phyloP scores from a whole-genome alignment of 2,797 vertebrate genomes.

The Myripristis jacobus region DNA sequence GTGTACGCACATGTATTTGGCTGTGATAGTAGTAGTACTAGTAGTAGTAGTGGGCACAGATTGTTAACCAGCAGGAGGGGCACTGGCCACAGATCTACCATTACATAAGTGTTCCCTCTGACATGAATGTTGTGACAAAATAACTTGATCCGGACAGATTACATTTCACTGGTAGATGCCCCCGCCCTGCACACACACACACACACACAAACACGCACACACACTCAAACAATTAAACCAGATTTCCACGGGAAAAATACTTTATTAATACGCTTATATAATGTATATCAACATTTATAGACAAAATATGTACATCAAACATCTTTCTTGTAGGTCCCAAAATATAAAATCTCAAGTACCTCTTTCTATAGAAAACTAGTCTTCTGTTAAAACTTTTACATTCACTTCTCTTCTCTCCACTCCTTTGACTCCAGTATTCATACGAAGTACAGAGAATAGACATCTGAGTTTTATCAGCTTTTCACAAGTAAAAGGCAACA shows the following conservation, averaged over 20 bases:
- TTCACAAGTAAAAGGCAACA: constrained; percentile 97
- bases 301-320: constrained; percentile 99
- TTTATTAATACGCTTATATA: constrained; percentile 94
- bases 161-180: constrained; percentile 30
- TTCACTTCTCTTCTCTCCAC: constrained; percentile 89
- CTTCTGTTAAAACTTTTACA: constrained; percentile 92
- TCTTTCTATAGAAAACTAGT: constrained; percentile 94
- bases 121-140: constrained; percentile 37
- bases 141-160: constrained; percentile 39
- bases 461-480: constrained; percentile 88
- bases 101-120: constrained; percentile 64
- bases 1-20: constrained; percentile 15
- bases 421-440: constrained; percentile 89
- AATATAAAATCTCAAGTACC: constrained; percentile 98
- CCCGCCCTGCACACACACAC: constrained; percentile 1
- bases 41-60: constrained; percentile 50
- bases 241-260: constrained; percentile 94
- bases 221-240: constrained; percentile 18
- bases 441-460: constrained; percentile 85
- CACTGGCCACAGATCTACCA: constrained; percentile 23
- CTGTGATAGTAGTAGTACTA: constrained; percentile 16
- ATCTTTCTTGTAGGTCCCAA: constrained; percentile 93
- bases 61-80: constrained; percentile 47
- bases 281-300: constrained; percentile 94
- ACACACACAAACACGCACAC: constrained; percentile 29